Evolutionary conservation across 1,140 invertebrate species (phyloP).

Genomic region (Papilio glaucus): DNA sequence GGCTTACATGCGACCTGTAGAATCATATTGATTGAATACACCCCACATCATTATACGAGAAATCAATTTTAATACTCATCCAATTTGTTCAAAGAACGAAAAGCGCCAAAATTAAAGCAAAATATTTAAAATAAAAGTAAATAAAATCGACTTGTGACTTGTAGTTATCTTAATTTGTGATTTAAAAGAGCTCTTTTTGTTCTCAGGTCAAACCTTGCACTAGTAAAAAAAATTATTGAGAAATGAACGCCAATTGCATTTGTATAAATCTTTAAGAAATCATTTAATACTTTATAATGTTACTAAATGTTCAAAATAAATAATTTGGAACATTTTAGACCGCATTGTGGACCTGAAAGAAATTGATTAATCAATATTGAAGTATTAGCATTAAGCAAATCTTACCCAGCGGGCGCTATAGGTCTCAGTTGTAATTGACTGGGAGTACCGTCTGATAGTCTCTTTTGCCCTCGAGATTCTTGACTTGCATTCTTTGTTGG

Average conservation of each 20-base stretch:
- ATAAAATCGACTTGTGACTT: too few relatives aligned
- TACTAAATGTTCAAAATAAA: neutral
- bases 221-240: neutral
- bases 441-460: slow-evolving; percentile 74
- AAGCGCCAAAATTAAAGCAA: too few relatives aligned
- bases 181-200: neutral
- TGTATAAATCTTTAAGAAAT: too few relatives aligned
- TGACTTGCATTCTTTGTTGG: slow-evolving; percentile 67
- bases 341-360: slow-evolving; percentile 2
- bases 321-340: neutral
- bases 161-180: slow-evolving; percentile 28
- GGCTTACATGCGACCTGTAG: slow-evolving; percentile 77
- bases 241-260: slow-evolving; percentile 18
- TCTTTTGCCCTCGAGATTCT: slow-evolving; percentile 71
- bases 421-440: slow-evolving; percentile 74
- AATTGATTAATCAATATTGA: neutral
- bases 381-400: slow-evolving; percentile 5
- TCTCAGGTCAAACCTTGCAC: neutral
- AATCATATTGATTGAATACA: slow-evolving; percentile 65
- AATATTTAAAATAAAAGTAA: too few relatives aligned
- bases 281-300: neutral
- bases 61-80: too few relatives aligned
- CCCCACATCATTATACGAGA: slow-evolving; percentile 43
- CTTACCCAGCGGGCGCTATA: slow-evolving; percentile 77
- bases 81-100: too few relatives aligned